phyloP scores from a whole-genome alignment of 1,140 invertebrate genomes.

The Pseudomyrmex concolor region DNA sequence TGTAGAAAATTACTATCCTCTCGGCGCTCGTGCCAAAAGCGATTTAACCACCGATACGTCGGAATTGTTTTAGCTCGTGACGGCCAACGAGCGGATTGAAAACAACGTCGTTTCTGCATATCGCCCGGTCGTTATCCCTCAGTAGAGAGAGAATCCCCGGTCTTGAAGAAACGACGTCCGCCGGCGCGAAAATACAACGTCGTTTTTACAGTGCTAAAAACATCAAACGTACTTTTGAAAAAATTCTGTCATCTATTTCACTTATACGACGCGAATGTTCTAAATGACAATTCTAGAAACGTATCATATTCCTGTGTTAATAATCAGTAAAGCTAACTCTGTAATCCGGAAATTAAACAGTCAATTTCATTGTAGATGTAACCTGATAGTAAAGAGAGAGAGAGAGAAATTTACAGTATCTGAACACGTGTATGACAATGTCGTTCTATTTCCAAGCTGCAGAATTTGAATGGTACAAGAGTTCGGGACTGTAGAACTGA shows the following conservation, averaged over 20 bases:
- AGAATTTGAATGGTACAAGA: not conserved
- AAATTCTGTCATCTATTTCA: not conserved
- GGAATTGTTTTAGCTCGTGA: constrained; percentile 36
- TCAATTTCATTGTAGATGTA: not conserved
- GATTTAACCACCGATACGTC: constrained; percentile 37
- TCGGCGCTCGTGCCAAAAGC: constrained; percentile 51
- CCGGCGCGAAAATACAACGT: not conserved
- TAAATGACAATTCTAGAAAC: not conserved
- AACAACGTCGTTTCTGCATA: constrained; percentile 49
- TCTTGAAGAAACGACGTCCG: not conserved
- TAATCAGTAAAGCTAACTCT: not conserved
- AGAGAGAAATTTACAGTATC: constrained; percentile 7
- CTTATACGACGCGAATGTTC: not conserved
- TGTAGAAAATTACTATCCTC: constrained; percentile 53
- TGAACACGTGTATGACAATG: not conserved
- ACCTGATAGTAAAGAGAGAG: not conserved
- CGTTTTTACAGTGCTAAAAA: not conserved
- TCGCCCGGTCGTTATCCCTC: constrained; percentile 26
- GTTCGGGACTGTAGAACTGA: constrained; percentile 31
- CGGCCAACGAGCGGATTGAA: constrained; percentile 54
- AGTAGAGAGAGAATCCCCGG: not conserved
- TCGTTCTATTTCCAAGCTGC: not conserved
- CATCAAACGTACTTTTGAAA: constrained; percentile 4
- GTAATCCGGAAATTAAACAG: not conserved
- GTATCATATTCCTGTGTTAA: not conserved